phyloP scores from a whole-genome alignment of 2,113 vertebrate genomes.

The Brienomyrus longianalis region DNA sequence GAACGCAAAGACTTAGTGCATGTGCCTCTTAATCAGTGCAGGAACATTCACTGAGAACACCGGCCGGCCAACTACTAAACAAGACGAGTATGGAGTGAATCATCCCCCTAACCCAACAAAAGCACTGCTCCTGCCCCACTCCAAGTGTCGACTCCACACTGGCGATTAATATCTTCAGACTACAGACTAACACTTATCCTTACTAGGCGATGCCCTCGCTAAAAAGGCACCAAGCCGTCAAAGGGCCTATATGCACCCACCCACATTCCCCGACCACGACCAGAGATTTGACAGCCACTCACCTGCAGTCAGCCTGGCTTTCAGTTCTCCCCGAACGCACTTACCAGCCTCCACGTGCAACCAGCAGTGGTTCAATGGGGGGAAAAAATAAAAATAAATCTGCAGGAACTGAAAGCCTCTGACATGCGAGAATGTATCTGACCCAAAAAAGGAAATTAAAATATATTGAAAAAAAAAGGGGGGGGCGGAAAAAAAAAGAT shows the following conservation, averaged over 20 bases:
- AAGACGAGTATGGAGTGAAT: background rate
- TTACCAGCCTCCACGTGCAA: background rate
- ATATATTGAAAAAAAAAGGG: background rate
- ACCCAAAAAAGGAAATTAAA: constrained; percentile 8
- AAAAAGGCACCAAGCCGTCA: constrained; percentile 1
- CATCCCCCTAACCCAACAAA: background rate
- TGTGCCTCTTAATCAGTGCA: constrained; percentile 22
- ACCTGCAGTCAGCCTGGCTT: background rate
- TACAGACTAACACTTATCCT: constrained; percentile 14
- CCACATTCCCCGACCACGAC: background rate
- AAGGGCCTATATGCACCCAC: background rate
- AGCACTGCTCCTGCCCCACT: background rate
- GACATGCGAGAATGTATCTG: background rate
- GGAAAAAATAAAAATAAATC: background rate
- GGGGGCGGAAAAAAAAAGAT: background rate
- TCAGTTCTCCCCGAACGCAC: constrained; percentile 18
- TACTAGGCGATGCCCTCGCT: background rate
- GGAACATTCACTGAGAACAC: constrained; percentile 17
- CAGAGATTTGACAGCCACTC: background rate
- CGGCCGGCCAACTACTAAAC: background rate
- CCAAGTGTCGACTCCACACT: background rate
- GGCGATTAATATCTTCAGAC: constrained; percentile 7
- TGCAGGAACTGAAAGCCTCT: background rate
- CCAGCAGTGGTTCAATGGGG: background rate
- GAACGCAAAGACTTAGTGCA: constrained; percentile 5